Conservation (phyloP, 2,113 vertebrate species). For the Ictalurus punctatus region DNA sequence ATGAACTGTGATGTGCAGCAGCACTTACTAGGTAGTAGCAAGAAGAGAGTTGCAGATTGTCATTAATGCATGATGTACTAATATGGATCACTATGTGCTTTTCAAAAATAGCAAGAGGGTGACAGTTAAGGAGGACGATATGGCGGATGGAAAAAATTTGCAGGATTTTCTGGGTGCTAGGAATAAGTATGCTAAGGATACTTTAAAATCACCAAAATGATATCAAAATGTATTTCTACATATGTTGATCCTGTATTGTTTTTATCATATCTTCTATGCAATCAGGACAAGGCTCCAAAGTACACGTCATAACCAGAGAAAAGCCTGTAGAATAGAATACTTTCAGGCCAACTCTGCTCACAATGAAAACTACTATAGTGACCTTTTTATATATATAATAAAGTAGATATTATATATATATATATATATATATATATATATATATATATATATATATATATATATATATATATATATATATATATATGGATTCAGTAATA, state of each 20-base stretch:
- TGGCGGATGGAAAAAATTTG: not conserved
- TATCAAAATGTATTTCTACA: not conserved
- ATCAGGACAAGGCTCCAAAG: not conserved
- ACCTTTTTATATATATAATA: not conserved
- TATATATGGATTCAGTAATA: not conserved
- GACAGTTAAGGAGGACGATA: not conserved
- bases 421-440: no score
- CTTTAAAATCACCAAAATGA: not conserved
- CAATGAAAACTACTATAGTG: not conserved
- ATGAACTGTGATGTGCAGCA: not conserved
- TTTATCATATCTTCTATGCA: not conserved
- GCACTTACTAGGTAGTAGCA: not conserved
- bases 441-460: no score
- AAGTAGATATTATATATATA: no score
- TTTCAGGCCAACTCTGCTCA: not conserved
- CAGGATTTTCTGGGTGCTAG: not conserved
- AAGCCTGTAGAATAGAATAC: not conserved
- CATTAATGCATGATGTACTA: not conserved
- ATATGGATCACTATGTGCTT: slow-evolving; percentile 2
- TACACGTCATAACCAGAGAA: not conserved
- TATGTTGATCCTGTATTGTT: not conserved
- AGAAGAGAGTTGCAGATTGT: not conserved
- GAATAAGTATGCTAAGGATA: not conserved
- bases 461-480: no score
- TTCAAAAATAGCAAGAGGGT: slow-evolving; percentile 4